Conservation (phyloP, 2,113 vertebrate species). For the Centrocercus urophasianus region DNA sequence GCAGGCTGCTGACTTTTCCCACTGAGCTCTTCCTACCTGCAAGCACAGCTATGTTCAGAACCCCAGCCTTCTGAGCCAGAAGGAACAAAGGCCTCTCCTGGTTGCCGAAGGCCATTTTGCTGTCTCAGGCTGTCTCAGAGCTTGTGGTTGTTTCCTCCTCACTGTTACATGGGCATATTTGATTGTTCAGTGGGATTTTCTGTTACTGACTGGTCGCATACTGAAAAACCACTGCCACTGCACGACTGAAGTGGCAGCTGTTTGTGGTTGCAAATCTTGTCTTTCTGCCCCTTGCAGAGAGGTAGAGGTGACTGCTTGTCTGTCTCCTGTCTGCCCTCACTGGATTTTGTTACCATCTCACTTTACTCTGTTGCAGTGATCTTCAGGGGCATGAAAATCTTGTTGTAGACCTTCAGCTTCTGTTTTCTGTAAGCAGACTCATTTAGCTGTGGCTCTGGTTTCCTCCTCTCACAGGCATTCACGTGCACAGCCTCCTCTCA, state of each 20-base stretch:
- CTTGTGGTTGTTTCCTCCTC: neutral
- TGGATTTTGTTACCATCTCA: neutral
- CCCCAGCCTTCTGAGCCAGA: neutral
- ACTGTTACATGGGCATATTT: neutral
- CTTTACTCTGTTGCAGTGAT: neutral
- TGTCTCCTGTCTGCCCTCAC: fast-evolving
- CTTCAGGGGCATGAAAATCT: neutral
- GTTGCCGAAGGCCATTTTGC: neutral
- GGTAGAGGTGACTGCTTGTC: neutral
- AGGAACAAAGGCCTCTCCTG: neutral
- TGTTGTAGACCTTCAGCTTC: neutral
- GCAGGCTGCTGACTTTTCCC: neutral
- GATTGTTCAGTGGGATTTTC: neutral
- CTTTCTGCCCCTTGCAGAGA: neutral
- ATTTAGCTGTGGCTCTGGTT: neutral
- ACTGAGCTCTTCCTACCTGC: neutral
- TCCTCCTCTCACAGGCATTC: neutral
- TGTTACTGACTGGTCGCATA: neutral
- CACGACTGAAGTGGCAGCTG: neutral
- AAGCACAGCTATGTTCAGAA: neutral
- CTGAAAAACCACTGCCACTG: neutral
- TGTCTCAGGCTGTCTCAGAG: neutral
- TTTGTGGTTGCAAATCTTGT: neutral
- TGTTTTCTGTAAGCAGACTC: neutral
- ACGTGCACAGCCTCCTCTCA: neutral